Percentiles rank a stretch among this genome's conserved stretches.
These are phyloP conservation scores for Macaca mulatta DNA, from an alignment of 2,113 vertebrate genomes.

Conservation along the genomic window DNA sequence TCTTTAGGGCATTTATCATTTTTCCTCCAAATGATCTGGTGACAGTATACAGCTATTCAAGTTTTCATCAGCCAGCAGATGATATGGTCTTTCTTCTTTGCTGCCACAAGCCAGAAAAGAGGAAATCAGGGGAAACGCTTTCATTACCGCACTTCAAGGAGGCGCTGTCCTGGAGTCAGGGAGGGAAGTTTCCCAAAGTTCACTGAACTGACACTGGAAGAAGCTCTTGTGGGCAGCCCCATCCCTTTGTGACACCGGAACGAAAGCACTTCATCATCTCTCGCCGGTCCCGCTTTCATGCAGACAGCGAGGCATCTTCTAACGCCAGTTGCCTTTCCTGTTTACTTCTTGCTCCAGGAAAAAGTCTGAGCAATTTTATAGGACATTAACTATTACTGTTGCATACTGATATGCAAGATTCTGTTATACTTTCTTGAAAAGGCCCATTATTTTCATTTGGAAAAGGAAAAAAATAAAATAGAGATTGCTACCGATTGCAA, in stretches of 20 bases:
- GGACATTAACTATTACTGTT: background rate
- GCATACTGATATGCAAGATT: background rate
- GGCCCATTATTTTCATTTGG: background rate
- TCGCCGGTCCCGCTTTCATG: background rate
- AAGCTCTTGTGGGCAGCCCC: background rate
- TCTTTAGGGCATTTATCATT: conserved; percentile 71
- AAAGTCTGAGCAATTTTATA: background rate
- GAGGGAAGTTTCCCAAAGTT: background rate
- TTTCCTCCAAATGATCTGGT: conserved; percentile 70
- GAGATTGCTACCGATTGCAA: background rate
- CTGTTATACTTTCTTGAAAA: background rate
- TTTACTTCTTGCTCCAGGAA: background rate
- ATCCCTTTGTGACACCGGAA: background rate
- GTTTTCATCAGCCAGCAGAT: conserved; percentile 66
- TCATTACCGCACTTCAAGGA: conserved; percentile 69
- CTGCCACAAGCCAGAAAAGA: conserved; percentile 64
- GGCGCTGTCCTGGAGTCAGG: conserved; percentile 6
- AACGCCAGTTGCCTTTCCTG: background rate
- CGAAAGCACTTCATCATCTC: background rate
- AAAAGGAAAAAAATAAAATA: background rate
- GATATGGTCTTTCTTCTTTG: conserved; percentile 67
- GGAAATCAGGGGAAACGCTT: background rate
- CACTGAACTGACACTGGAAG: background rate
- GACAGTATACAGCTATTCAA: conserved; percentile 58
- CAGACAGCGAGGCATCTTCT: background rate